Evolutionary conservation across 2,888 invertebrate genomes (phyloP).

Genomic region (Eupeodes latifasciatus): DNA sequence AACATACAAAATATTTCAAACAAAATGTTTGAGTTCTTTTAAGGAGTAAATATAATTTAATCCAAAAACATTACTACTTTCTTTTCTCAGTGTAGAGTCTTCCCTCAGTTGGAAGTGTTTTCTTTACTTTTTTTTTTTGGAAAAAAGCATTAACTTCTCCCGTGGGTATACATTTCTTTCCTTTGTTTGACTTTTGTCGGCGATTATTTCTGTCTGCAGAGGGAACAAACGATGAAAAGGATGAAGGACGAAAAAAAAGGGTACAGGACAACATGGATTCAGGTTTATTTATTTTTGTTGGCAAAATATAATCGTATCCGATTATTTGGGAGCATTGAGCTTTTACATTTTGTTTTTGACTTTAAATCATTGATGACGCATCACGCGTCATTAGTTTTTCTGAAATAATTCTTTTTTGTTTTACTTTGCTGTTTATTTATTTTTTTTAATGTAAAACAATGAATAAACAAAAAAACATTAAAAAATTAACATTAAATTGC

Average conservation of each 20-base stretch:
- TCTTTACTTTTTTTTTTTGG: slow-evolving; percentile 36
- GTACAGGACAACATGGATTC: neutral
- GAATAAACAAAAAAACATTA: no score
- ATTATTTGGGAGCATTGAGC: neutral
- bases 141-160: slow-evolving; percentile 57
- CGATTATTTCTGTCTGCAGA: slow-evolving; percentile 48
- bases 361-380: slow-evolving; percentile 26
- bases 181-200: slow-evolving; percentile 63
- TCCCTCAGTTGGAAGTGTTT: slow-evolving; percentile 9
- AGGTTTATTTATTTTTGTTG: neutral
- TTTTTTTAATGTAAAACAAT: no score
- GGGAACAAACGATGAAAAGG: neutral
- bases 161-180: slow-evolving; percentile 46
- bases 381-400: slow-evolving; percentile 1
- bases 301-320: neutral
- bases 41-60: no score
- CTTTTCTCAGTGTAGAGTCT: slow-evolving; percentile 3
- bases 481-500: no score
- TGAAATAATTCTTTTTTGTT: neutral
- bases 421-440: neutral
- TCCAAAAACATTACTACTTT: neutral
- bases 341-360: neutral
- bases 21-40: no score
- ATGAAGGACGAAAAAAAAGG: neutral
- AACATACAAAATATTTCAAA: no score